Percentiles rank a stretch among this genome's conserved stretches.
These are phyloP conservation scores for Tor tambroides DNA, from an alignment of 2,113 vertebrate genomes.

Conservation along the genomic window DNA sequence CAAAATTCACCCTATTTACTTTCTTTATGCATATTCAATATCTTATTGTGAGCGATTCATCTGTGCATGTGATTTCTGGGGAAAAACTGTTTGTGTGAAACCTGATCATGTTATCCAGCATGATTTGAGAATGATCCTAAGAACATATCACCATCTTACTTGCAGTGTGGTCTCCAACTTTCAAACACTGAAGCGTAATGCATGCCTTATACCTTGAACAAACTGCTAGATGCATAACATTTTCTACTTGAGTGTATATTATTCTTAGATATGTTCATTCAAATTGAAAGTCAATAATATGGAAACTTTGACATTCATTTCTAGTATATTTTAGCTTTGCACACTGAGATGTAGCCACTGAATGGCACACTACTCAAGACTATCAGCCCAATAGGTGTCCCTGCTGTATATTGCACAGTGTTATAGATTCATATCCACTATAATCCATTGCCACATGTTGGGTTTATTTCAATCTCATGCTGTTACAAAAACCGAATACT, in stretches of 20 bases:
- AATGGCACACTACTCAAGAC: conserved; percentile 3
- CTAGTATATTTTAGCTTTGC: conserved; percentile 42
- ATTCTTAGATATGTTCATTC: neutral
- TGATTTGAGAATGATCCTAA: neutral
- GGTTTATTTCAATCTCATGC: conserved; percentile 6
- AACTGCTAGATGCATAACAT: neutral
- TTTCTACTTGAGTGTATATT: neutral
- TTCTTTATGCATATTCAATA: too few relatives aligned
- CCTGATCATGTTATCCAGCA: neutral
- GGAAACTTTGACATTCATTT: neutral
- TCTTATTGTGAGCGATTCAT: too few relatives aligned
- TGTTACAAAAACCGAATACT: neutral
- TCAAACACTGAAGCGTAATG: neutral
- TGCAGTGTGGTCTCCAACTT: neutral
- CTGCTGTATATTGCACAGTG: conserved; percentile 28
- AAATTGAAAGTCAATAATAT: neutral
- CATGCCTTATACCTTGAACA: conserved; percentile 20
- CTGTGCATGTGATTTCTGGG: neutral
- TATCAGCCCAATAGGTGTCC: conserved; percentile 2
- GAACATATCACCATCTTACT: neutral
- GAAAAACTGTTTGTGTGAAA: neutral
- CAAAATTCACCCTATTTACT: neutral
- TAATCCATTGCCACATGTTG: conserved; percentile 17
- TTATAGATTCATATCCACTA: conserved; percentile 27
- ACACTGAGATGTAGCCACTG: conserved; percentile 7